Base-by-base conservation (phyloP, 2,113 vertebrate genomes). In the Oncorhynchus nerka region DNA sequence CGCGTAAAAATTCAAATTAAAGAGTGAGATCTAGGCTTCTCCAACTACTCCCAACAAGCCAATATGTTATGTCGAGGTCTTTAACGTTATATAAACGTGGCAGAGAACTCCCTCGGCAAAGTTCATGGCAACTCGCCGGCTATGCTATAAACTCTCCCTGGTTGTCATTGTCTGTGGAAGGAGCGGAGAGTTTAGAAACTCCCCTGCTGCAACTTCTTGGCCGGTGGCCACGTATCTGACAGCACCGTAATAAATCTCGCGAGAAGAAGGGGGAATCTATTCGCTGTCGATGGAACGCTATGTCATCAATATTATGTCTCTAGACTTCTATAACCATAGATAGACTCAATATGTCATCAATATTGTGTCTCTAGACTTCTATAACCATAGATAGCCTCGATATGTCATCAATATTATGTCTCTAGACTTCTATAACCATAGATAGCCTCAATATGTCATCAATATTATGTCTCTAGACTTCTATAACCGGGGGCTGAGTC, bases 1-100 rank as follows among this genome's bases (percentile, higher is more conserved):
- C 92, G 0, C 11, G 4, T 64, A 8, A 64, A 24, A 30, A 70
- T n/a, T 28, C 16, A 3, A 13, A 49, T 13, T 13, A 69, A 69
- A 16, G 6, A 20, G 16, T 39, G 39, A 39, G 9, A 9, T 8
- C 4, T 64, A 22, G 4, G 9, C 24, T n/a, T 26, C 64, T 26
- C 64, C 64, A 62, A 61, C 34, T 6, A 0, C 34, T 34, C 34
- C 34, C 34, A 34, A n/a, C n/a, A 62, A 19, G 51, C 2, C 39
- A 55, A 62, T n/a, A 9, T 62, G 59, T 55, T 55, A 55, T 55
- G 3, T 19, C 51, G 51, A 55, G 1, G 15, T 19, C 51, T 55
- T 55, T 55, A 1, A n/a, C n/a, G 59, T 22, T 62, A n/a, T 62
- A 62, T n/a, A 22, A 22, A 62, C 22, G 19, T 22, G n/a, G 4